A percentile compares a stretch with the other conserved stretches of the same genome.
phyloP scores from a whole-genome alignment of 2,888 invertebrate species.

The Tribolium freemani region DNA sequence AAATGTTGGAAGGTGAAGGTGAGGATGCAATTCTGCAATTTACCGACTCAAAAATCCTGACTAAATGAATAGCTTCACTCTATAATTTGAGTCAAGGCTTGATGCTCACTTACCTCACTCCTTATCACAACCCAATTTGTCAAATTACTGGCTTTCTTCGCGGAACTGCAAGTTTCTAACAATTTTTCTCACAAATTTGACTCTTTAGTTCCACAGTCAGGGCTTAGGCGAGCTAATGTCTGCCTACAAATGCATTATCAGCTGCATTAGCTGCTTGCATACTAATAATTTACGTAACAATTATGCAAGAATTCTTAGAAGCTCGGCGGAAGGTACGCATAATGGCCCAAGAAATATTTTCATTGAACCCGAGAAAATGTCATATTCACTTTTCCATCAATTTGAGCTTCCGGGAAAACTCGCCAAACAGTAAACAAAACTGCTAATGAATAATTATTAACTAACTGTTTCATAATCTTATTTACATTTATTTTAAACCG shows the following conservation, averaged over 20 bases:
- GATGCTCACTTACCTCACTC: background rate
- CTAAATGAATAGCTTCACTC: background rate
- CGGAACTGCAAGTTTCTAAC: background rate
- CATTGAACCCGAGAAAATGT: background rate
- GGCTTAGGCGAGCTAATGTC: constrained; percentile 26
- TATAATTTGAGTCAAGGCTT: constrained; percentile 7
- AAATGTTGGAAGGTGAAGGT: constrained; percentile 24
- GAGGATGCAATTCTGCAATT: constrained; percentile 5
- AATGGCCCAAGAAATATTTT: background rate
- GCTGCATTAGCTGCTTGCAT: constrained; percentile 38
- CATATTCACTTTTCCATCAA: background rate
- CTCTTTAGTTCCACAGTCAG: constrained; percentile 2
- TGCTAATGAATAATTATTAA: constrained; percentile 12
- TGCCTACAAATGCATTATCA: constrained; percentile 41
- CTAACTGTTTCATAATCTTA: constrained; percentile 7
- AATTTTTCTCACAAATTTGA: background rate
- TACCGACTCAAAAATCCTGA: background rate
- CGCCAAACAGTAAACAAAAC: constrained; percentile 14
- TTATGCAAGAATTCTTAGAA: constrained; percentile 40
- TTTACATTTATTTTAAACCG: background rate
- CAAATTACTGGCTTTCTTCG: background rate
- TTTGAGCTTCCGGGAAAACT: constrained; percentile 19
- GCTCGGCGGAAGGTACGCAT: constrained; percentile 32
- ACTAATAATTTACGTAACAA: constrained; percentile 40
- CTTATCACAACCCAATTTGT: background rate